Base-by-base conservation (phyloP, 2,113 vertebrate genomes). In the Sander lucioperca region DNA sequence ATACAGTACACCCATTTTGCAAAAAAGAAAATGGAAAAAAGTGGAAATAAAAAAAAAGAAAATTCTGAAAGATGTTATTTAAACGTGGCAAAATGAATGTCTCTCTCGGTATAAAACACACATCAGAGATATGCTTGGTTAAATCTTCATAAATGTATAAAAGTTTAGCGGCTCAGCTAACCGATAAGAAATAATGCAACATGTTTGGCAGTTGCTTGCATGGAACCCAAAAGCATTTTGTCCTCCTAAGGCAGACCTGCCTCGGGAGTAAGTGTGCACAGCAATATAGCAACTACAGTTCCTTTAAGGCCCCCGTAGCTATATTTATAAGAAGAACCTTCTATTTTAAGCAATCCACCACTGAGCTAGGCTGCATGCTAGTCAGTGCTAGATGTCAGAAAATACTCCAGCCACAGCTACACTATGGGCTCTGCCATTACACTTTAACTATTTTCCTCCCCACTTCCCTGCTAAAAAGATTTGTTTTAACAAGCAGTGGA, bases 191-290 rank as follows among this genome's bases (percentile, higher is more conserved):
- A 83, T 86, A 88, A 88, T 85, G 61, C 57, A 85, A 68, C 57
- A 50, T 67, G 54, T 85, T 67, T 90, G 84, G 66, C 70, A 62
- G 73, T 63, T 53, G 16, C 68, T 62, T 84, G 50, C 54, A 57
- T 45, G 43, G 67, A 68, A 75, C 65, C 86, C 64, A 50, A 86
- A 77, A 84, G 61, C 74, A 68, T 86, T 86, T 86, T 81, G 82
- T 85, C 84, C 87, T 88, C 76, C 78, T 36, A 15, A 83, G 89
- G 87, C 84, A 59, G 66, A 25, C 27, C 51, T 80, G 89, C 83
- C 80, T 83, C 45, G 33, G 79, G 88, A 86, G 84, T 76, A 77
- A 80, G 77, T 91, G 86, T 91, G 89, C 86, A 81, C 33, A 64
- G 79, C 45, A 74, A 91, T 85, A 90, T 91, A 91, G 89, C 10